Percentiles rank a stretch among this genome's conserved stretches.
These are phyloP conservation scores for Suillia variegata DNA, from an alignment of 2,888 invertebrate genomes.

Conservation along the genomic window DNA sequence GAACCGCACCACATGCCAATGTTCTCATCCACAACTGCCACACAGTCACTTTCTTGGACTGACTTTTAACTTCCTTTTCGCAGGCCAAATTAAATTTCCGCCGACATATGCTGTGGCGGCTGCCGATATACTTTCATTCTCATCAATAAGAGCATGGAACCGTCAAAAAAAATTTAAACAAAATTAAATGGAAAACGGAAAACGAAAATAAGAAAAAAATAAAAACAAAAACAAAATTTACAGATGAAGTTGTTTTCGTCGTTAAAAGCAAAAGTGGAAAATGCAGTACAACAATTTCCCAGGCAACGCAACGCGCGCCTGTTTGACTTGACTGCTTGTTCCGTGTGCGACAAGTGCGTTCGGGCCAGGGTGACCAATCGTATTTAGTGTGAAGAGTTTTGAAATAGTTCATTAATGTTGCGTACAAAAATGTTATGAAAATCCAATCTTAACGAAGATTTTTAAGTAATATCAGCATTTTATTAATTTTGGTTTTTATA, in stretches of 20 bases:
- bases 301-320: background rate
- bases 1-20: background rate
- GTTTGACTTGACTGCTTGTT: background rate
- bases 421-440: too few relatives aligned
- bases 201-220: conserved; percentile 23
- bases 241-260: conserved; percentile 13
- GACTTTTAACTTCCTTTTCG: conserved; percentile 9
- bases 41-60: background rate
- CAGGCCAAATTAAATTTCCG: conserved; percentile 8
- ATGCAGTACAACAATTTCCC: conserved; percentile 29
- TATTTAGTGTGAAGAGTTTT: too few relatives aligned
- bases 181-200: conserved; percentile 14
- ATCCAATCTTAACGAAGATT: too few relatives aligned
- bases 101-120: conserved; percentile 17
- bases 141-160: conserved; percentile 5
- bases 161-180: conserved; percentile 23
- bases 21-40: background rate
- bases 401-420: too few relatives aligned
- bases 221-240: conserved; percentile 22
- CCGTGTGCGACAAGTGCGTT: background rate
- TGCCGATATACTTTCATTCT: background rate
- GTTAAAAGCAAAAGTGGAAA: conserved; percentile 50
- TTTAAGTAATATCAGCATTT: too few relatives aligned
- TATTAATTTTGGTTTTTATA: too few relatives aligned
- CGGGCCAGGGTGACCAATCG: too few relatives aligned